Evolutionary conservation across 2,888 invertebrate species (phyloP).

Genomic region (Agrochola lota): DNA sequence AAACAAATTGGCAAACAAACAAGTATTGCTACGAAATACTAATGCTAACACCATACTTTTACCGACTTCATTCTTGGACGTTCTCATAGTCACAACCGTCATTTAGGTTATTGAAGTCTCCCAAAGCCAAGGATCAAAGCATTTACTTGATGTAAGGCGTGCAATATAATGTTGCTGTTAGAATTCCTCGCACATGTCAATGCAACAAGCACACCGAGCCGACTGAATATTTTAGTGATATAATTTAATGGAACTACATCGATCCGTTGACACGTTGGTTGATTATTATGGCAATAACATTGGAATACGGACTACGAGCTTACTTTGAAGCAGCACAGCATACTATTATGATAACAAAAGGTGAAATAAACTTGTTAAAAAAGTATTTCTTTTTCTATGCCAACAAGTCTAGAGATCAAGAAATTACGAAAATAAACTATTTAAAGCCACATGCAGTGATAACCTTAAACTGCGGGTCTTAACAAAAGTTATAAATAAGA

Average conservation of each 20-base stretch:
- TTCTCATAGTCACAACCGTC: not conserved
- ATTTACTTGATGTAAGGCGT: not conserved
- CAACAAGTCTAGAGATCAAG: not conserved
- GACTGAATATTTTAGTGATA: slow-evolving; percentile 30
- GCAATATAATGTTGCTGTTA: slow-evolving; percentile 11
- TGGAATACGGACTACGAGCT: not conserved
- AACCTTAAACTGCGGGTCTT: slow-evolving; percentile 10
- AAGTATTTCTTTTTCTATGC: not conserved
- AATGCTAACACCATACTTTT: not conserved
- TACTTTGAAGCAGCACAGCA: not conserved
- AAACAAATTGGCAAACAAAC: not conserved
- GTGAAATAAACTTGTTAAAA: not conserved
- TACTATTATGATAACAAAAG: slow-evolving; percentile 5
- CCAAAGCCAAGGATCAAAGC: not conserved
- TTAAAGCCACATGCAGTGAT: slow-evolving; percentile 3
- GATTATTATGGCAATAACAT: not conserved
- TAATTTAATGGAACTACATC: slow-evolving; percentile 12
- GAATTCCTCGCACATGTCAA: slow-evolving; percentile 20
- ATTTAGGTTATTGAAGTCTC: not conserved
- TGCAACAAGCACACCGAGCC: slow-evolving; percentile 20
- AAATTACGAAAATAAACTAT: slow-evolving; percentile 26
- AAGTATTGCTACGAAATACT: not conserved
- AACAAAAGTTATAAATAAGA: slow-evolving; percentile 9
- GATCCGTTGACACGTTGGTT: not conserved
- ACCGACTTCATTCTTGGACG: not conserved